Base-by-base conservation (phyloP, 1,140 invertebrate genomes). In the Drosophila bocqueti region DNA sequence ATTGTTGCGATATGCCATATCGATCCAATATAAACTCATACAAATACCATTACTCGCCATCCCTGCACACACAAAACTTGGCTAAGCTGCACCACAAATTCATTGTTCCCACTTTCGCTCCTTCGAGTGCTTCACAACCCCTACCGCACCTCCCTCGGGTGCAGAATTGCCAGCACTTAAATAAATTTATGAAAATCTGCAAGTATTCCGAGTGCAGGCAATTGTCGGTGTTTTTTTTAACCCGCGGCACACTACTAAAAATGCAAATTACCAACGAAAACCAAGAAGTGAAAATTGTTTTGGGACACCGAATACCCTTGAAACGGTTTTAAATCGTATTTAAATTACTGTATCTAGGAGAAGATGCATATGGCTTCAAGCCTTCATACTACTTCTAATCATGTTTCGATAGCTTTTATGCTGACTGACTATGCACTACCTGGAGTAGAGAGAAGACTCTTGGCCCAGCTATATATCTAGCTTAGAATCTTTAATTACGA, bases 121-220 rank as follows among this genome's bases (percentile, higher is more conserved):
- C 40, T 13, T 16, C 43, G 36, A 58, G 65, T 69, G 68, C 36
- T 42, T 49, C 57, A 47, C 50, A 46, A 16, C 26, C 24, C 24
- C 24, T 24, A 24, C 3, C 24, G 24, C 26, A 7, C 40, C 3
- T 21, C 13, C 36, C 31, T 26, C 26, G 49, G 34, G n/a, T 59
- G 36, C 34, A 71, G 13, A 71, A 71, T 72, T 42, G 69, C 69
- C 43, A 72, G 66, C 66, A 72, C 68, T 71, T 71, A 36, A 72
- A 58, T 71, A 71, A 71, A 72, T 72, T 72, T 72, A 71, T 72
- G 68, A 72, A 72, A 71, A 71, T 72, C 49, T 71, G 52, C 69
- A 72, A 72, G 55, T 10, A 21, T 29, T 31, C 62, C 49, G 8
- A 31, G 29, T 71, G 66, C 69, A 50, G 45, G 66, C 65, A 69